Evolutionary conservation across 2,888 invertebrate species (phyloP).

Genomic region (Philereme transversata): DNA sequence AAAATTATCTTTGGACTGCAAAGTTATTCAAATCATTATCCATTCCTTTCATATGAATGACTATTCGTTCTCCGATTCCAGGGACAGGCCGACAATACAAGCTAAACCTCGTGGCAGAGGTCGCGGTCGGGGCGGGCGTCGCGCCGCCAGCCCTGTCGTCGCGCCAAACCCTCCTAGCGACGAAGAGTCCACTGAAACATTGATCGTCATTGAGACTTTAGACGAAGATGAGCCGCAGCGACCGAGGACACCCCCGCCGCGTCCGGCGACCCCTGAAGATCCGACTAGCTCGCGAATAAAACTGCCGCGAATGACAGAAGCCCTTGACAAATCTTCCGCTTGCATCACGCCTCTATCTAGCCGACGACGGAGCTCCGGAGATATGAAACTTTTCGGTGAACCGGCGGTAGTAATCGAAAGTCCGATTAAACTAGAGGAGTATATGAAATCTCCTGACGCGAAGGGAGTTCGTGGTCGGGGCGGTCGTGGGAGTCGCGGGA

Average conservation of each 20-base stretch:
- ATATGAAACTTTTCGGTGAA: constrained; percentile 54
- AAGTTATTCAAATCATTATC: too few species aligned
- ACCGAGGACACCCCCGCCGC: constrained; percentile 9
- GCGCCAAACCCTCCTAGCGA: constrained; percentile 32
- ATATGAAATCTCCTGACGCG: constrained; percentile 57
- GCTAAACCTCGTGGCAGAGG: constrained; percentile 68
- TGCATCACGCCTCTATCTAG: constrained; percentile 68
- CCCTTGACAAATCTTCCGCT: constrained; percentile 69
- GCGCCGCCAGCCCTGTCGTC: constrained; percentile 40
- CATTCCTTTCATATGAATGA: background rate
- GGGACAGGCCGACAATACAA: constrained; percentile 70
- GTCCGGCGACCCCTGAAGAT: constrained; percentile 54
- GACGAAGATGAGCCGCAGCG: constrained; percentile 30
- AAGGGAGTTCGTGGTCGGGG: constrained; percentile 51
- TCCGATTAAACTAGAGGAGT: constrained; percentile 53
- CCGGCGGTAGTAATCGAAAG: constrained; percentile 49
- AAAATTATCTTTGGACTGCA: too few species aligned
- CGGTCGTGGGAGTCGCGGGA: constrained; percentile 46
- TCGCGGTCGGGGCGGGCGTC: constrained; percentile 65
- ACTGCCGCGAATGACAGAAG: constrained; percentile 77
- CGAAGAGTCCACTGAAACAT: constrained; percentile 32
- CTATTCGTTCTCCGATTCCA: constrained; percentile 45
- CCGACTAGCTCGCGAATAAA: constrained; percentile 76
- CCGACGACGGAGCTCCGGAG: constrained; percentile 56
- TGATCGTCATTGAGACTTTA: constrained; percentile 36